A percentile compares a stretch with the other conserved stretches of the same genome.
These are phyloP conservation scores for Mercenaria mercenaria DNA, from an alignment of 1,140 invertebrate species.

Conservation along the genomic window DNA sequence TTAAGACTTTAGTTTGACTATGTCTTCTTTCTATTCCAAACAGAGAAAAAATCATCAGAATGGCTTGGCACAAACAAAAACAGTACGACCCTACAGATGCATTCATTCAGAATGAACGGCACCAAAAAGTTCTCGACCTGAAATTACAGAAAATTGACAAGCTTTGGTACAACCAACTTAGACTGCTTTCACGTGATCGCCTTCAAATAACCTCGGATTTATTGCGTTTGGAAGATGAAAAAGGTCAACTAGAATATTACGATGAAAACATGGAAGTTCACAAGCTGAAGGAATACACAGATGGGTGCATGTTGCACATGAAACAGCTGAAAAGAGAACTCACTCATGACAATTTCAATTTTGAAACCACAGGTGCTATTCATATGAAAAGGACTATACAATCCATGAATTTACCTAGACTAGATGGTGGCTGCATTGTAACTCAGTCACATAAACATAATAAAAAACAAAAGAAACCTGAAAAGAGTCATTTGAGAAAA, in stretches of 20 bases:
- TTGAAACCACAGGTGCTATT: conserved; percentile 9
- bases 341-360: conserved; percentile 36
- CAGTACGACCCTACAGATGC: conserved; percentile 37
- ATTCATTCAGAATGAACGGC: conserved; percentile 39
- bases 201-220: conserved; percentile 21
- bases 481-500: neutral
- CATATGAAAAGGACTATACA: neutral
- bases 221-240: neutral
- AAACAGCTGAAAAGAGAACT: conserved; percentile 35
- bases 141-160: conserved; percentile 34
- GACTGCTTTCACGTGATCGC: neutral
- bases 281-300: conserved; percentile 40
- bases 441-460: conserved; percentile 4
- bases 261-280: conserved; percentile 30
- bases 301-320: neutral
- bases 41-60: neutral
- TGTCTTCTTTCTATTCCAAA: neutral
- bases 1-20: no score
- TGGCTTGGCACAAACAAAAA: conserved; percentile 47
- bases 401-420: neutral
- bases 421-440: neutral
- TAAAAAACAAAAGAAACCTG: conserved; percentile 3
- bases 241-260: conserved; percentile 11
- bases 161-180: conserved; percentile 10
- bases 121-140: conserved; percentile 28